phyloP scores from a whole-genome alignment of 2,113 vertebrate genomes.

The Crocuta crocuta region DNA sequence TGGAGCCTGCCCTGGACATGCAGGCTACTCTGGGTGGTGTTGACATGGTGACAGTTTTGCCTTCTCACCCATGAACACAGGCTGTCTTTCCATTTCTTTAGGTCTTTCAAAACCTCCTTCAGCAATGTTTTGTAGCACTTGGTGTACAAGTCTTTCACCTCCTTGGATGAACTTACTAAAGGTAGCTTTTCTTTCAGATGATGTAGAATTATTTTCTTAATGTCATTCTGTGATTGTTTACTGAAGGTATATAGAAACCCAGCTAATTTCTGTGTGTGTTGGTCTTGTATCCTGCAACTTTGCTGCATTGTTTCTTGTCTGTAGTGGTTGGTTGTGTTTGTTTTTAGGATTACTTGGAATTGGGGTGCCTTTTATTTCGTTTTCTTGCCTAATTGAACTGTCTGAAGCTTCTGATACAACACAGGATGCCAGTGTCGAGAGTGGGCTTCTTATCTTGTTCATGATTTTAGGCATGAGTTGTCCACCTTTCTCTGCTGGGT shows the following conservation, averaged over 20 bases:
- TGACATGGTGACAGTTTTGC: neutral
- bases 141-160: neutral
- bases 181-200: neutral
- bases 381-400: neutral
- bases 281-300: neutral
- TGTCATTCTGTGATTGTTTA: neutral
- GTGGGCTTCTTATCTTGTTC: neutral
- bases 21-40: neutral
- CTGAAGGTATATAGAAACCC: neutral
- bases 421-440: neutral
- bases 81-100: neutral
- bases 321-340: neutral
- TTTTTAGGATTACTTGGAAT: neutral
- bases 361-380: neutral
- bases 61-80: neutral
- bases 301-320: neutral
- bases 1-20: neutral
- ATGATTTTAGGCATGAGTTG: neutral
- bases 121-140: neutral
- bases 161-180: neutral
- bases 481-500: neutral
- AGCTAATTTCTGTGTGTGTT: neutral
- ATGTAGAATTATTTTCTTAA: neutral
- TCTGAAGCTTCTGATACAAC: neutral
- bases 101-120: neutral